phyloP scores from a whole-genome alignment of 2,113 vertebrate genomes.

The Lepisosteus osseus region DNA sequence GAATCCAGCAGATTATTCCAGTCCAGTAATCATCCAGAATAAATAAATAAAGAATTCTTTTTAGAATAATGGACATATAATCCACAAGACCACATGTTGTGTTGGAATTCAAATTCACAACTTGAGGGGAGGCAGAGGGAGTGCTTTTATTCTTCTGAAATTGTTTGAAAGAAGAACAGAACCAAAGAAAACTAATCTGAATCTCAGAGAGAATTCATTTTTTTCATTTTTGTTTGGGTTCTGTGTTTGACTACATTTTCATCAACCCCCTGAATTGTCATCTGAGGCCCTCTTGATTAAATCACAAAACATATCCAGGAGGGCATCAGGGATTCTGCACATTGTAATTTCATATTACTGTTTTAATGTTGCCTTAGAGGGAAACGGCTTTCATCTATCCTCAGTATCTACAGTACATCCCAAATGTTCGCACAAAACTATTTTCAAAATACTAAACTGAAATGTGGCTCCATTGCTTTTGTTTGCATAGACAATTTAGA shows the following conservation, averaged over 20 bases:
- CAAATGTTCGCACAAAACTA: too few relatives aligned
- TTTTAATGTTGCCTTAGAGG: not conserved
- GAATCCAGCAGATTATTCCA: slow-evolving; percentile 12
- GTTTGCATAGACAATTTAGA: too few relatives aligned
- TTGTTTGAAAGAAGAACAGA: not conserved
- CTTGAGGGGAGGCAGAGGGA: not conserved
- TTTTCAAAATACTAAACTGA: too few relatives aligned
- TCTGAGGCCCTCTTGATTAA: not conserved
- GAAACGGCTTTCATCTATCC: not conserved
- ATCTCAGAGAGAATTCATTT: too few relatives aligned
- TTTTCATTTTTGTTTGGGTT: too few relatives aligned
- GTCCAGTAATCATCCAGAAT: not conserved
- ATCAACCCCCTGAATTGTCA: too few relatives aligned
- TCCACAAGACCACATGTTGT: slow-evolving; percentile 5
- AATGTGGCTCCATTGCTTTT: too few relatives aligned
- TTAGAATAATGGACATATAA: slow-evolving; percentile 14
- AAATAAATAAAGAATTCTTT: slow-evolving; percentile 2
- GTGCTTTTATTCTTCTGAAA: not conserved
- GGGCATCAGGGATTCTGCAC: not conserved
- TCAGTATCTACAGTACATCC: too few relatives aligned
- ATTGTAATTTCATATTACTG: too few relatives aligned
- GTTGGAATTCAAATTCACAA: slow-evolving; percentile 1
- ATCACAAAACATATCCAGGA: not conserved
- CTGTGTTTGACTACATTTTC: too few relatives aligned
- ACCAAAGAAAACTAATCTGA: not conserved